Base-by-base conservation (phyloP, 2,888 invertebrate genomes). In the Stenodera caucasica region DNA sequence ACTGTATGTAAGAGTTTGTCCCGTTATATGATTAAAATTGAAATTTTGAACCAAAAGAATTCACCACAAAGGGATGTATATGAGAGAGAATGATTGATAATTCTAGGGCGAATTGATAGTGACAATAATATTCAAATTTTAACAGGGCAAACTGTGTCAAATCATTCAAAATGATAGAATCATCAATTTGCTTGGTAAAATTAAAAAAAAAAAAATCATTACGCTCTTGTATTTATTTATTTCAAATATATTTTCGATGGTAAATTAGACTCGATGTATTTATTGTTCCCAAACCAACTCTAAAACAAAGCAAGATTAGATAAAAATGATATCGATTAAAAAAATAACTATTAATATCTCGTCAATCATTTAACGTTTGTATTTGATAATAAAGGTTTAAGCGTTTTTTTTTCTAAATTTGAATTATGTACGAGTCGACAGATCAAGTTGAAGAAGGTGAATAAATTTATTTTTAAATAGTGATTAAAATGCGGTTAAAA, bases 291-390 rank as follows among this genome's bases (percentile, higher is more conserved):
- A 18, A 40, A 26, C 26, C 40, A 40, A 40, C 40, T 9, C 21
- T 40, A 37, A 55, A 55, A 55, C 49, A 55, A 55, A 45, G 12
- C 23, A n/a, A 51, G 57, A 57, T 57, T 52, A 57, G 57, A 57
- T 57, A 52, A 35, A 37, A 23, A 37, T 26, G 2, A n/a, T 37
- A 57, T 52, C 9, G 40, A 40, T 40, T 15, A 37, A 0, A 40
- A 11, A 18, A 21, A 40, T 40, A 40, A 40, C 12, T 4, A 9
- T 2, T 11, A 40, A 21, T 40, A 15, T 0, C 7, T 12, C 8
- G 21, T 40, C 40, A 3, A 40, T 40, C 18, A 18, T 11, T 40
- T 18, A 40, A 18, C 15, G 15, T 15, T 18, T 12, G 18, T 11
- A 40, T 11, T 40, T 9, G n/a, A n/a, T n/a, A 14, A 15, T 15